These are phyloP conservation scores for Tapirus indicus DNA, from an alignment of 2,797 vertebrate species.

Conservation along the genomic window DNA sequence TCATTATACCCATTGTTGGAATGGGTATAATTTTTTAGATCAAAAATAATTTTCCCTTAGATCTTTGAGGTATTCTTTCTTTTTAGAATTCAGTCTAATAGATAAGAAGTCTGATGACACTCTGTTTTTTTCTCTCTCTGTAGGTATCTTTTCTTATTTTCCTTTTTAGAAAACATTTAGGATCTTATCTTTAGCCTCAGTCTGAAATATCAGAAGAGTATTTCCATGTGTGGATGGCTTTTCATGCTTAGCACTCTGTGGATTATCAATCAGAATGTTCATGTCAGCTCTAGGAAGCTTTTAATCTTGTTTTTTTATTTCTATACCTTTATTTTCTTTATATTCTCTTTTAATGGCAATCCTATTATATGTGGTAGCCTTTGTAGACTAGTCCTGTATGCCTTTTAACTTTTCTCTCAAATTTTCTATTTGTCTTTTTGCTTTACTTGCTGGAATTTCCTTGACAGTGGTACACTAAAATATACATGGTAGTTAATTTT, in stretches of 20 bases:
- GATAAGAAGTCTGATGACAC: neutral
- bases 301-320: neutral
- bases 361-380: neutral
- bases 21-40: neutral
- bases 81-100: neutral
- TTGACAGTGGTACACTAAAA: neutral
- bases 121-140: neutral
- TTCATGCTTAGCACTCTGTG: neutral
- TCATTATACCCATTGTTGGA: neutral
- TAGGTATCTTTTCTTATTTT: neutral
- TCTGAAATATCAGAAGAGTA: neutral
- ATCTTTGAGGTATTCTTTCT: neutral
- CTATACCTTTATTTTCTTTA: neutral
- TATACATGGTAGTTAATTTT: neutral
- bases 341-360: neutral
- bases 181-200: neutral
- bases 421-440: conserved; percentile 39
- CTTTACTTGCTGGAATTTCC: conserved; percentile 33
- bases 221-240: neutral
- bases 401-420: conserved; percentile 33
- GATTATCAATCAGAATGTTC: neutral
- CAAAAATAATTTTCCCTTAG: neutral
- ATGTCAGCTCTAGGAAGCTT: neutral
- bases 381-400: neutral
- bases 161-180: neutral